A percentile compares a stretch with the other conserved stretches of the same genome.
These are phyloP conservation scores for Bothrops jararaca DNA, from an alignment of 2,113 vertebrate genomes.

Conservation along the genomic window DNA sequence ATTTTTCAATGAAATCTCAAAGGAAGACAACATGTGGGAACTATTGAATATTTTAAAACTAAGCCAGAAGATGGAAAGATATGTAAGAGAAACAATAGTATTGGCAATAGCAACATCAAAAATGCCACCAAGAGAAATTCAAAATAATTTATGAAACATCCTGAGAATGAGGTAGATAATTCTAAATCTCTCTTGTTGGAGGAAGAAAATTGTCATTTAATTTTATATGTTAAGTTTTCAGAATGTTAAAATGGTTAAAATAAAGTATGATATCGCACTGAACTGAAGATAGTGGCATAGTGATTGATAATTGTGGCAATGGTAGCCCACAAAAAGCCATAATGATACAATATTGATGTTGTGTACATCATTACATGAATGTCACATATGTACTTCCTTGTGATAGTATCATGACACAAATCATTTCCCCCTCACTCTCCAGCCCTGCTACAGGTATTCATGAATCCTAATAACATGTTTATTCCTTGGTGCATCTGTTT, in stretches of 20 bases:
- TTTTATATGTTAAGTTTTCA: neutral
- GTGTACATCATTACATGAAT: neutral
- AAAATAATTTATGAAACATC: neutral
- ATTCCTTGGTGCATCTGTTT: neutral
- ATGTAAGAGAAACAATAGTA: neutral
- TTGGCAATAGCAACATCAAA: neutral
- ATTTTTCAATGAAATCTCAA: neutral
- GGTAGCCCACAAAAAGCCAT: neutral
- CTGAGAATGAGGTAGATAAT: neutral
- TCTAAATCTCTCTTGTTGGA: neutral
- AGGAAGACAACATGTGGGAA: neutral
- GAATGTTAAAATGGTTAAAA: neutral
- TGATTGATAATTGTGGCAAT: neutral
- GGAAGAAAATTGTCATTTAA: neutral
- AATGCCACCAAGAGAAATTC: neutral
- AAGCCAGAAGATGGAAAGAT: neutral
- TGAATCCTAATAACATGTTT: neutral
- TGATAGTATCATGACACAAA: neutral
- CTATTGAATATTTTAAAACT: neutral
- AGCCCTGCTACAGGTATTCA: neutral
- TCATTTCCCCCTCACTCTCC: neutral
- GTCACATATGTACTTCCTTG: neutral
- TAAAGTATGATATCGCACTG: neutral
- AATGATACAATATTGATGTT: neutral
- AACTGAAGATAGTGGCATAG: neutral